phyloP scores from a whole-genome alignment of 2,797 vertebrate species.

The Hyperoplus lanceolatus region DNA sequence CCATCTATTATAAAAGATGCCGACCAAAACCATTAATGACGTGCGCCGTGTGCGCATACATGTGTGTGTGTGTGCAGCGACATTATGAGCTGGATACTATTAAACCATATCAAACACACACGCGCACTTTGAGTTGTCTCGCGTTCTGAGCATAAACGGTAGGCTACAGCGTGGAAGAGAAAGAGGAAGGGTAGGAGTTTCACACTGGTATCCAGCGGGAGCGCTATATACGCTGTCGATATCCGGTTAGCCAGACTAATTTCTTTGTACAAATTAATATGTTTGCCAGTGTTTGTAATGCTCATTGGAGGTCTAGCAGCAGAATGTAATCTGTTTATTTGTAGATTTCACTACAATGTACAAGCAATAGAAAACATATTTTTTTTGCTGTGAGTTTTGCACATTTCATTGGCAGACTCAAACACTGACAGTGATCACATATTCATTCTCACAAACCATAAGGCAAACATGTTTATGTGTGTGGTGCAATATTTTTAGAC shows the following conservation, averaged over 20 bases:
- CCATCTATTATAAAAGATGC: no score
- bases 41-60: no score
- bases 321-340: not conserved
- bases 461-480: slow-evolving; percentile 30
- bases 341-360: not conserved
- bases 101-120: no score
- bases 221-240: no score
- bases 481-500: slow-evolving; percentile 42
- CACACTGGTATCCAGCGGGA: no score
- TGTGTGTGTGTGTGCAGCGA: no score
- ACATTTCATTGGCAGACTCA: not conserved
- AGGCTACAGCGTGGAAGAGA: no score
- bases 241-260: not conserved
- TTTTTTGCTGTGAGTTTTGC: not conserved
- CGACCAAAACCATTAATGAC: no score
- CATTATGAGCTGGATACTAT: no score
- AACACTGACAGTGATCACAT: slow-evolving; percentile 8
- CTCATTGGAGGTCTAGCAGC: not conserved
- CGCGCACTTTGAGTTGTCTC: no score
- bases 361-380: not conserved
- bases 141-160: no score
- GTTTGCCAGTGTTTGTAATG: slow-evolving; percentile 1
- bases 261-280: slow-evolving; percentile 3
- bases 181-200: no score
- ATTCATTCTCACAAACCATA: slow-evolving; percentile 23